Percentiles rank a stretch among this genome's conserved stretches.
phyloP scores from a whole-genome alignment of 2,797 vertebrate genomes.

The Bradypodion ventrale region DNA sequence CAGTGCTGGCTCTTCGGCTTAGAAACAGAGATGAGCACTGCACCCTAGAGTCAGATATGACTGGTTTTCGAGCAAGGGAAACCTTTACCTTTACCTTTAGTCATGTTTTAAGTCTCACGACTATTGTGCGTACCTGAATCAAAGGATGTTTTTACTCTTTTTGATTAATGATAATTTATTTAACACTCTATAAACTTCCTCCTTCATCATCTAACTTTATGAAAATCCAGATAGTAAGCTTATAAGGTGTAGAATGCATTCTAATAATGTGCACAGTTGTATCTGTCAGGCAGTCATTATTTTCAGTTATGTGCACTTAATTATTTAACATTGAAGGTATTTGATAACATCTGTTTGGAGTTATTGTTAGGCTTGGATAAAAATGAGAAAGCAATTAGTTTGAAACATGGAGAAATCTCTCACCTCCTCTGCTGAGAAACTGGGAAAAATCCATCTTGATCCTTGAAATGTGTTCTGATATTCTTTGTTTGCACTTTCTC shows the following conservation, averaged over 20 bases:
- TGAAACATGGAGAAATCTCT: conserved; percentile 2
- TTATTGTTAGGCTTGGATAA: conserved; percentile 9
- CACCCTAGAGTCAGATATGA: too few species aligned
- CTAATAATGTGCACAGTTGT: background rate
- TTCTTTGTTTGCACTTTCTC: conserved; percentile 11
- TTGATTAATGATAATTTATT: too few species aligned
- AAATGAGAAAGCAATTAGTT: conserved; percentile 40
- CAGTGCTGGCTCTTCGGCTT: too few species aligned
- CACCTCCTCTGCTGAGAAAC: conserved; percentile 13
- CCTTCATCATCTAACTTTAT: background rate
- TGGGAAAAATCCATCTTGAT: conserved; percentile 38
- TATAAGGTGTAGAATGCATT: background rate
- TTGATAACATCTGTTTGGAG: conserved; percentile 23
- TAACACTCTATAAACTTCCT: background rate
- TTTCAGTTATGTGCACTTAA: background rate
- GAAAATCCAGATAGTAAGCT: background rate
- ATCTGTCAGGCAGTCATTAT: background rate
- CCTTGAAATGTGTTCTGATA: conserved; percentile 37
- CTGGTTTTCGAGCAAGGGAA: too few species aligned
- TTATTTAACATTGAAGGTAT: background rate
- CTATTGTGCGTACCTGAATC: too few species aligned
- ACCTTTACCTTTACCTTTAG: too few species aligned
- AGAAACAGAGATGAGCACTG: too few species aligned
- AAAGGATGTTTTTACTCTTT: background rate
- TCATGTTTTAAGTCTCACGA: too few species aligned